Evolutionary conservation across 1,140 invertebrate genomes (phyloP), one percentile per base, ranked within the genome.

Genomic region (Pachyrhynchus sulphureomaculatus): DNA sequence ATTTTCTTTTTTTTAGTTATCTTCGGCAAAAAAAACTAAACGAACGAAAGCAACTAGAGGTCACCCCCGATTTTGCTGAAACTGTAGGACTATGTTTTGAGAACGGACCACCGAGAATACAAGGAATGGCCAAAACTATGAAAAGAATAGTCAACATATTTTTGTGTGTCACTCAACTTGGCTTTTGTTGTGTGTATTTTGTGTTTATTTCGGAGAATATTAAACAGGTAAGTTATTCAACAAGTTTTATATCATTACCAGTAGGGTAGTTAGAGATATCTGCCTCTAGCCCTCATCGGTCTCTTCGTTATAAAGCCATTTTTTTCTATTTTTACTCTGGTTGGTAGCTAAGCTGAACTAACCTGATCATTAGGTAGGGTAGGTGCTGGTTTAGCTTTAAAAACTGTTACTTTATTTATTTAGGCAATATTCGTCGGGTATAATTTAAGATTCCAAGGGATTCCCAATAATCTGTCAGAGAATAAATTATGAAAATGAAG

Each of bases 181-280:
- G 95, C 65, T 96, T 97, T 79, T 97, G 94, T 77, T 95, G 92
- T 79, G 90, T 96, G 17, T 97, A 97, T 78, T 90, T 95, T 71
- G 88, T 96, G 26, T 97, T 96, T 78, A 89, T 96, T 66, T 86
- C 91, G 17, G 85, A 85, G 37, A 96, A 91, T 75, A 75, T 92
- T 61, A 81, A 88, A 75, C 82, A 88, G 83, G 89, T 91, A 76
- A 79, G 71, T 21, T 26, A 41, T n/a, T 41, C 17, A 41, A 0
- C 12, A 23, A n/a, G n/a, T n/a, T 32, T 32, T 15, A 10, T 17
- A 8, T 12, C 6, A 20, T 20, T 20, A 45, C 42, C 20, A 45
- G 42, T 45, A 12, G n/a, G n/a, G n/a, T n/a, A n/a, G n/a, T n/a
- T n/a, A n/a, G n/a, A n/a, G n/a, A n/a, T n/a, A n/a, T n/a, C n/a